These are phyloP conservation scores for Crax fasciolata DNA, from an alignment of 2,797 vertebrate genomes.

Conservation along the genomic window DNA sequence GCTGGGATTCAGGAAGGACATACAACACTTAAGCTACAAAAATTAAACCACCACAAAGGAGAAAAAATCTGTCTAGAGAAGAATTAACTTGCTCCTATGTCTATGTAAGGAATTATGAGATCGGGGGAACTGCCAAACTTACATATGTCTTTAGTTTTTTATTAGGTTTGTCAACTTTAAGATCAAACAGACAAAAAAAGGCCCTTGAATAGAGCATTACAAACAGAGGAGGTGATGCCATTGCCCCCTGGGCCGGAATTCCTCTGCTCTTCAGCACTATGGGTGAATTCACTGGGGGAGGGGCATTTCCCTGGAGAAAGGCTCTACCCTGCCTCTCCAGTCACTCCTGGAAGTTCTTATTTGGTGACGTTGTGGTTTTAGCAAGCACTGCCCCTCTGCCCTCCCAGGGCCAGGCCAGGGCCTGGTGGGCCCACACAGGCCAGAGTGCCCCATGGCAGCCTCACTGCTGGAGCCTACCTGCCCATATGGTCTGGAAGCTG, in stretches of 20 bases:
- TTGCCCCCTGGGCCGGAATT: rapidly evolving
- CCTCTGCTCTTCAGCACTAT: not conserved
- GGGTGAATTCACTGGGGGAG: not conserved
- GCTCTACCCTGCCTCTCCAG: not conserved
- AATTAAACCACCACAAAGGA: not conserved
- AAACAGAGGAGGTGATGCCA: rapidly evolving
- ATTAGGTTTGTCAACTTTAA: not conserved
- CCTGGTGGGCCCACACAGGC: rapidly evolving
- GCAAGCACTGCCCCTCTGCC: rapidly evolving
- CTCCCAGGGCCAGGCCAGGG: not conserved
- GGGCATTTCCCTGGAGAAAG: not conserved
- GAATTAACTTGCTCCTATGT: not conserved
- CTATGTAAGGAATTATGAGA: not conserved
- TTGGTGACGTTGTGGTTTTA: not conserved
- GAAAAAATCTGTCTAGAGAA: not conserved
- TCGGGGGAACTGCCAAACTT: not conserved
- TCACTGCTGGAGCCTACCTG: rapidly evolving
- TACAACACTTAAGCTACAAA: not conserved
- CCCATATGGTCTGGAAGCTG: not conserved
- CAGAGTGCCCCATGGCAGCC: rapidly evolving
- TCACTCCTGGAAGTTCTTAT: not conserved
- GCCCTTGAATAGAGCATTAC: not conserved
- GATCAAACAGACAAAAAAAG: not conserved
- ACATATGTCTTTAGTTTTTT: not conserved
- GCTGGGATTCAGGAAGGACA: constrained; percentile 18